phyloP scores from a whole-genome alignment of 1,140 invertebrate species.

The Macrobrachium rosenbergii region DNA sequence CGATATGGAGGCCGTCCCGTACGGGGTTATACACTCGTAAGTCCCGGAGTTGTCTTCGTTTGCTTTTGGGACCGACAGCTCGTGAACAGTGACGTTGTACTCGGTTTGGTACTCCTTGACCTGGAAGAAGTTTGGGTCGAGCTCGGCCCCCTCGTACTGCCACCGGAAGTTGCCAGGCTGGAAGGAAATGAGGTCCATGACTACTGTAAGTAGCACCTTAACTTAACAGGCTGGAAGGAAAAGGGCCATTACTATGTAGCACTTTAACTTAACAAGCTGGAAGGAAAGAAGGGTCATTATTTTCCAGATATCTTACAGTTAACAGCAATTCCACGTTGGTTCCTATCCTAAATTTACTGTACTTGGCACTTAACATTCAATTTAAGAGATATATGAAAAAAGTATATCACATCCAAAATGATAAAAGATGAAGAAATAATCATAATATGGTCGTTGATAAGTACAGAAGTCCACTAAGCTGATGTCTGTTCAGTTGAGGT shows the following conservation, averaged over 20 bases:
- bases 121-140: slow-evolving; percentile 15
- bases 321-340: too few relatives aligned
- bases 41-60: neutral
- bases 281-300: too few relatives aligned
- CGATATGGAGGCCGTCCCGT: slow-evolving; percentile 14
- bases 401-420: too few relatives aligned
- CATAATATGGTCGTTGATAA: too few relatives aligned
- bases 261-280: neutral
- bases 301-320: too few relatives aligned
- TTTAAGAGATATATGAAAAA: too few relatives aligned
- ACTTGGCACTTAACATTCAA: too few relatives aligned
- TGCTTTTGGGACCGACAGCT: slow-evolving; percentile 26
- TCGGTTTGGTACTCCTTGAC: slow-evolving; percentile 7
- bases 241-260: too few relatives aligned
- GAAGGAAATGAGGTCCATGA: neutral
- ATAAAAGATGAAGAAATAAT: too few relatives aligned
- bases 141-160: slow-evolving; percentile 20
- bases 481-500: too few relatives aligned
- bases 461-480: too few relatives aligned
- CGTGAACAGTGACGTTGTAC: slow-evolving; percentile 40
- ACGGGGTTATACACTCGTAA: slow-evolving; percentile 51
- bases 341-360: too few relatives aligned
- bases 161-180: slow-evolving; percentile 23
- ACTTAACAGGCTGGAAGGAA: neutral
- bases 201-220: neutral